phyloP scores from a whole-genome alignment of 2,888 invertebrate species.

The Coelopa pilipes region DNA sequence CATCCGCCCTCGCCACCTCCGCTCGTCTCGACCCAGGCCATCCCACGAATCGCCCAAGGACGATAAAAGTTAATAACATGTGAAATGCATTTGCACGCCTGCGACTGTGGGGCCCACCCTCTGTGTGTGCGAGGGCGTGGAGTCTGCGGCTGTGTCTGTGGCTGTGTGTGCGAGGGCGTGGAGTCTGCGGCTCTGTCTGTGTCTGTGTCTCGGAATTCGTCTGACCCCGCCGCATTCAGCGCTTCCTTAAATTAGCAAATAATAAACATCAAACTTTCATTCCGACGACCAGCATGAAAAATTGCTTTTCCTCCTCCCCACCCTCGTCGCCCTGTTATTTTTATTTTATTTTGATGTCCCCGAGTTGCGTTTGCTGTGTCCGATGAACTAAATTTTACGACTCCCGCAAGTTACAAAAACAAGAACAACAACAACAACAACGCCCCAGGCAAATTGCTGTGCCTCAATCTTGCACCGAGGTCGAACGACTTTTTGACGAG shows the following conservation, averaged over 20 bases:
- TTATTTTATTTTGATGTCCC: no score
- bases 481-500: no score
- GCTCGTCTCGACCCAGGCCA: no score
- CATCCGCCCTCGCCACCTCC: no score
- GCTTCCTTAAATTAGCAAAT: no score
- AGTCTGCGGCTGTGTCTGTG: not conserved
- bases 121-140: not conserved
- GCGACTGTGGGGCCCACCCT: not conserved
- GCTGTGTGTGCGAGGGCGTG: not conserved
- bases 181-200: no score
- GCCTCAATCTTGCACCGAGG: not conserved
- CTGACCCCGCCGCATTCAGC: no score
- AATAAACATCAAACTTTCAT: no score
- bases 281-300: not conserved
- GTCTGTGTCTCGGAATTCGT: no score
- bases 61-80: conserved; percentile 2
- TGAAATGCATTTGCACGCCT: conserved; percentile 3
- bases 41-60: not conserved
- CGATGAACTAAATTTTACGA: no score
- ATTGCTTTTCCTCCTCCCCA: not conserved
- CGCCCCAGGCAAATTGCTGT: not conserved
- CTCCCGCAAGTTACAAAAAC: not conserved
- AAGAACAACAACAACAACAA: not conserved
- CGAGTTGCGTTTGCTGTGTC: no score
- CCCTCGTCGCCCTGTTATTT: no score